Evolutionary conservation across 2,113 vertebrate species (phyloP).

Genomic region (Athene noctua): DNA sequence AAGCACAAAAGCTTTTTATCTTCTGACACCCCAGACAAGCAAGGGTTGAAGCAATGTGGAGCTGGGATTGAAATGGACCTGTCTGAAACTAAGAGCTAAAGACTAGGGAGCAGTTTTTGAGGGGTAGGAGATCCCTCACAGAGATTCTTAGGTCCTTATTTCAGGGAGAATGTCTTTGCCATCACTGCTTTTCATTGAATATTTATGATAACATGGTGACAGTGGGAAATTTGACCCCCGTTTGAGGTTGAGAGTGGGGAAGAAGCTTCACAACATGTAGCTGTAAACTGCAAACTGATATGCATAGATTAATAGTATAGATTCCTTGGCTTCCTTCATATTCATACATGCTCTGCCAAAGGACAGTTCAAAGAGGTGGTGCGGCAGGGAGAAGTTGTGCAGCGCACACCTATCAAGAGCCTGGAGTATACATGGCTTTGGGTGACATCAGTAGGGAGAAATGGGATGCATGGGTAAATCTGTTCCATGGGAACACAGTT

Average conservation of each 20-base stretch:
- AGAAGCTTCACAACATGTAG: background rate
- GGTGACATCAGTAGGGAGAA: background rate
- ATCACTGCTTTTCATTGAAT: background rate
- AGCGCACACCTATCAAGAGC: fast-evolving
- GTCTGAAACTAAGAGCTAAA: background rate
- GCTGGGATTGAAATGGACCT: background rate
- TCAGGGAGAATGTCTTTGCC: background rate
- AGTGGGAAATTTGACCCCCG: background rate
- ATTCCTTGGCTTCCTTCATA: background rate
- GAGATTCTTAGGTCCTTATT: background rate
- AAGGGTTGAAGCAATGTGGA: background rate
- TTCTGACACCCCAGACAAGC: background rate
- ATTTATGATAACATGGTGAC: background rate
- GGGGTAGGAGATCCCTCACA: background rate
- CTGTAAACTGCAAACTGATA: background rate
- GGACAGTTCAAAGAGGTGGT: background rate
- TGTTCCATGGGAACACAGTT: background rate
- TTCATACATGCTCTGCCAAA: background rate
- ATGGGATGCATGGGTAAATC: background rate
- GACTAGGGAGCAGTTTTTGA: background rate
- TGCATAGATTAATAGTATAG: background rate
- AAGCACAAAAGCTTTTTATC: background rate
- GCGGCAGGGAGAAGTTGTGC: background rate
- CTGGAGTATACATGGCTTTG: background rate
- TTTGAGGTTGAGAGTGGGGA: background rate